Conservation (phyloP, 2,888 invertebrate species). For the Iphiclides podalirius region DNA sequence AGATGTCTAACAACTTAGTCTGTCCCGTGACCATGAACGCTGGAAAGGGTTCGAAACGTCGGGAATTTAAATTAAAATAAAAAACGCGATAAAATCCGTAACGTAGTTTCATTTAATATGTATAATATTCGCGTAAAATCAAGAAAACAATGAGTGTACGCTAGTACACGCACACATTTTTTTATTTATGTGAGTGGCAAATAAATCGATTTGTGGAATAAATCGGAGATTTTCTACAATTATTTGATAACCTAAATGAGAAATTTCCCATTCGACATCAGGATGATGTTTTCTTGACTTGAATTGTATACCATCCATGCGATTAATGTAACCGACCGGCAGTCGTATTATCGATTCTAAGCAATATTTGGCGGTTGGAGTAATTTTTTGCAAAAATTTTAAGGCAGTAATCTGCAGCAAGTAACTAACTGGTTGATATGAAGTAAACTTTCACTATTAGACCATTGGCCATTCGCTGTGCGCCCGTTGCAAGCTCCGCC, state of each 20-base stretch:
- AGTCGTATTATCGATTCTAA: slow-evolving; percentile 28
- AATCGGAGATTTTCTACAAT: slow-evolving; percentile 11
- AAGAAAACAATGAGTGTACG: no score
- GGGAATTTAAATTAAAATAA: no score
- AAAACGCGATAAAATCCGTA: no score
- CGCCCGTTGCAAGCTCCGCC: slow-evolving; percentile 3
- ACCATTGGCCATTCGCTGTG: not conserved
- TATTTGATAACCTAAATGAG: slow-evolving; percentile 7
- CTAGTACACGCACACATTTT: no score
- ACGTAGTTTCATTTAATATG: no score
- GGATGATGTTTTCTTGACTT: slow-evolving; percentile 23
- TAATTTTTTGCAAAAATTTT: slow-evolving; percentile 18
- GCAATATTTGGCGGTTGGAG: slow-evolving; percentile 19
- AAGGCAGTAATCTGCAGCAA: slow-evolving; percentile 5
- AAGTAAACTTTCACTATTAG: not conserved
- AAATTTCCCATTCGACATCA: slow-evolving; percentile 26
- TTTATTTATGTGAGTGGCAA: slow-evolving; percentile 14
- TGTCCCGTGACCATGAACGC: no score
- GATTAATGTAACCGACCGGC: slow-evolving; percentile 26
- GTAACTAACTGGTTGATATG: slow-evolving; percentile 22
- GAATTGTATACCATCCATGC: slow-evolving; percentile 26
- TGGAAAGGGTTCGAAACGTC: no score
- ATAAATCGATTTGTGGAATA: slow-evolving; percentile 4
- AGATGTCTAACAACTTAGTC: no score
- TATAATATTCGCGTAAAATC: no score